Percentiles rank a stretch among this genome's conserved stretches.
phyloP scores from a whole-genome alignment of 2,888 invertebrate species.

The Hypomecis punctinalis region DNA sequence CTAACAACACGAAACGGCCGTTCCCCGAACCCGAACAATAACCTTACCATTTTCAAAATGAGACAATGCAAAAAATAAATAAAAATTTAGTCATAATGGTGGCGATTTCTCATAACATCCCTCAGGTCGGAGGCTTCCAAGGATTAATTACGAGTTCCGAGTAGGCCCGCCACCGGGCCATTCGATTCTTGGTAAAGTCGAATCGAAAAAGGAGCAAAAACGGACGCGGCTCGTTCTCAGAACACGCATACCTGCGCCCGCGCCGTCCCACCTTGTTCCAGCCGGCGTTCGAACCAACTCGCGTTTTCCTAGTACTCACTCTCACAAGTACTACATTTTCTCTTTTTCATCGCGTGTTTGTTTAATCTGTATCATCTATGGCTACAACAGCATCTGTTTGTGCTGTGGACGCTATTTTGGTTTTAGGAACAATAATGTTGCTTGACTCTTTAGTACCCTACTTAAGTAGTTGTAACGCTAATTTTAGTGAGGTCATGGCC shows the following conservation, averaged over 20 bases:
- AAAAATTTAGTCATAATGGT: conserved; percentile 72
- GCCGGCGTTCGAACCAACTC: conserved; percentile 63
- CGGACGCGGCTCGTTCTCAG: conserved; percentile 76
- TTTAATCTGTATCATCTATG: conserved; percentile 39
- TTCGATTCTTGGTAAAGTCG: conserved; percentile 82
- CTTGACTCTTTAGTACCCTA: no score
- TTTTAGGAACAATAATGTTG: neutral
- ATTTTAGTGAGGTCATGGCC: neutral
- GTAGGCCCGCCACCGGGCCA: conserved; percentile 83
- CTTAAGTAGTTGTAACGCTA: neutral
- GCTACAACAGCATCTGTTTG: neutral
- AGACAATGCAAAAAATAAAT: conserved; percentile 75
- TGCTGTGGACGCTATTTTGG: neutral
- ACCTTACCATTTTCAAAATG: conserved; percentile 71
- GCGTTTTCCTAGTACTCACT: conserved; percentile 69
- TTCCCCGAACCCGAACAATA: conserved; percentile 69
- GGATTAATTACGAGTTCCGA: conserved; percentile 85
- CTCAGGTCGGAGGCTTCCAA: conserved; percentile 82
- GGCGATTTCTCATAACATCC: conserved; percentile 82
- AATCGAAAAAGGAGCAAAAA: conserved; percentile 85
- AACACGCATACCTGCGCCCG: conserved; percentile 81
- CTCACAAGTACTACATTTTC: conserved; percentile 52
- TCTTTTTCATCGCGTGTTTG: conserved; percentile 46
- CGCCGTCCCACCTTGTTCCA: conserved; percentile 74
- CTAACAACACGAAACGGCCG: conserved; percentile 51